Evolutionary conservation across 2,888 invertebrate species (phyloP).

Genomic region (Dryococelus australis): DNA sequence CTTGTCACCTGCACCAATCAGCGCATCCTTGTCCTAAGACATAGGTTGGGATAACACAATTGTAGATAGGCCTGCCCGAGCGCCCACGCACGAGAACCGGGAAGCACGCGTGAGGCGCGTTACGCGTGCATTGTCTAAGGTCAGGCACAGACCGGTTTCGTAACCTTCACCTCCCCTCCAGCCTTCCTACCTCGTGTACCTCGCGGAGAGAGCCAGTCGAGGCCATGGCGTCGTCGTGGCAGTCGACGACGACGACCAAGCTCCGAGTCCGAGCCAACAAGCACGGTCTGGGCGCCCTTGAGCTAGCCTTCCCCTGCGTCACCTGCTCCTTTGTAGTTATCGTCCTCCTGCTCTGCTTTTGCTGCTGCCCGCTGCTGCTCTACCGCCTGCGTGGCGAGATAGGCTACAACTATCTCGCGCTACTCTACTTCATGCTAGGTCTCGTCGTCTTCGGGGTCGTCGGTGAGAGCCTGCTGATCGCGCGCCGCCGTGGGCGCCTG

Average conservation of each 20-base stretch:
- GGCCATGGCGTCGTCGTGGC: not conserved
- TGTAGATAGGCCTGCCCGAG: too few species aligned
- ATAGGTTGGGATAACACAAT: too few species aligned
- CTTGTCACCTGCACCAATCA: too few species aligned
- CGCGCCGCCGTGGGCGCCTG: not conserved
- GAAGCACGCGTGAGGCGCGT: too few species aligned
- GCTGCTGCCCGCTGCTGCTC: not conserved
- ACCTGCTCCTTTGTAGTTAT: not conserved
- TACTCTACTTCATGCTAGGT: not conserved
- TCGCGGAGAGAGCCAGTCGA: not conserved
- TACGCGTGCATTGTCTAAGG: too few species aligned
- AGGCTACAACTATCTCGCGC: not conserved
- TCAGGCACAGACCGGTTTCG: too few species aligned
- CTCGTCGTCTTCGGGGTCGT: not conserved
- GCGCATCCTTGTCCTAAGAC: too few species aligned
- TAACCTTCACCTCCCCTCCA: too few species aligned
- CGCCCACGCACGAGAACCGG: too few species aligned
- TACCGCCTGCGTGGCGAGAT: not conserved
- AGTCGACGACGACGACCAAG: too few species aligned
- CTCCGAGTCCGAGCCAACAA: not conserved
- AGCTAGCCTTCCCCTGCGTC: not conserved
- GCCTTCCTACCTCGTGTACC: too few species aligned
- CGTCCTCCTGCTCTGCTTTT: not conserved
- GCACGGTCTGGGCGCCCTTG: not conserved
- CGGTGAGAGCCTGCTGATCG: not conserved